Evolutionary conservation across 64 coral and sea anemone species (phyloP), one percentile per base, ranked within the genome.

Genomic region (Stichodactyla mertensii): DNA sequence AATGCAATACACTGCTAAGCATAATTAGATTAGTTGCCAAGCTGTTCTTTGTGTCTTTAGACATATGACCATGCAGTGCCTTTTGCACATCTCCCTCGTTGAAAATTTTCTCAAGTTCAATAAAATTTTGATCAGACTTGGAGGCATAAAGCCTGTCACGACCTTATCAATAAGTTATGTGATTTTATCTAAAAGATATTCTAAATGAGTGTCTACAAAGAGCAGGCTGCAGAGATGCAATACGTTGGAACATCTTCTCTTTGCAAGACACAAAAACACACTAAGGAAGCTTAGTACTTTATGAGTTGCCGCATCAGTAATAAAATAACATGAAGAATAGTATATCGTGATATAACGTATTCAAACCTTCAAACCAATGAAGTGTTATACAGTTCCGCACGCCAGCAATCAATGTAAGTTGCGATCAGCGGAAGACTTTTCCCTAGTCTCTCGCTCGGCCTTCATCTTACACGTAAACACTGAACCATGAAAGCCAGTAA

Each of bases 401-500:
- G 36, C 36, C 36, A 45, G 36, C 36, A 45, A 45, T 45, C 36
- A 45, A 45, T 45, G 36, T 45, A 45, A 45, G 36, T 16, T 69
- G 24, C 27, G 69, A 13, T 74, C 69, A 74, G 69, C 69, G 23
- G 69, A 26, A 26, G 16, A 74, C 26, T 23, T 23, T 13, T 74
- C 24, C 69, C 24, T 16, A 6, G 6, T 23, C 26, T 4, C 24
- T 45, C 36, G 36, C 36, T 45, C 36, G 36, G 36, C 36, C 36
- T 45, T 45, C 36, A 45, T 45, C 36, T 1, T 45, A 45, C 36
- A 45, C 36, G 36, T n/a, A n/a, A 45, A 45, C 36, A 45, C 36
- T 45, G 36, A 45, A 61, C 59, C 59, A 99, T 99, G 97, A 99
- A 99, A 56, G 82, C 93, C 12, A 59, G 57, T 61, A 91, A 7